These are phyloP conservation scores for Hycleus phaleratus DNA, from an alignment of 1,140 invertebrate species.

Conservation along the genomic window DNA sequence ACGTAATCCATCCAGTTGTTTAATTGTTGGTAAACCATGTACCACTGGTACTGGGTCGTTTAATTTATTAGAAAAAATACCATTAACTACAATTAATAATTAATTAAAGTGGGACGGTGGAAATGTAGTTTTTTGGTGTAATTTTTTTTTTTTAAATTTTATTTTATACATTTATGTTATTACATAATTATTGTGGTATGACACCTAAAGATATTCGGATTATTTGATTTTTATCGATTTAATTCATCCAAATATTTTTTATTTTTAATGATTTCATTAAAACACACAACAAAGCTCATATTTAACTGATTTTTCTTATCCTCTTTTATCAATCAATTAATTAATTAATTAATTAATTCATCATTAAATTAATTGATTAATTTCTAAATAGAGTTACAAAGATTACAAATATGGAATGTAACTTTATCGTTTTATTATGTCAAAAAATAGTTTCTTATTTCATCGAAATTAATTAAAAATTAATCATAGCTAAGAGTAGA, in stretches of 20 bases:
- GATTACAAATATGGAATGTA: conserved; percentile 28
- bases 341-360: not conserved
- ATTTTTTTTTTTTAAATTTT: not conserved
- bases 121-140: too few relatives aligned
- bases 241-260: not conserved
- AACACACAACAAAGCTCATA: conserved; percentile 37
- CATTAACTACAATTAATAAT: not conserved
- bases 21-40: conserved; percentile 81
- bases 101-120: too few relatives aligned
- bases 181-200: conserved; percentile 38
- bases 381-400: conserved; percentile 13
- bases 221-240: conserved; percentile 35
- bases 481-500: not conserved
- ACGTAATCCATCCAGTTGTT: conserved; percentile 76
- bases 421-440: conserved; percentile 20
- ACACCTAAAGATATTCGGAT: conserved; percentile 36
- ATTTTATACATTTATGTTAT: conserved; percentile 37
- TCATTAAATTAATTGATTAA: not conserved
- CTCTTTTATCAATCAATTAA: not conserved
- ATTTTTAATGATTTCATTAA: too few relatives aligned
- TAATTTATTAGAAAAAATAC: conserved; percentile 33
- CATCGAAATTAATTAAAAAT: not conserved
- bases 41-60: conserved; percentile 81
- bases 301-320: too few relatives aligned
- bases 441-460: conserved; percentile 27